Percentiles rank a stretch among this genome's conserved stretches.
Conservation (phyloP, 2,113 vertebrate genomes). For the Podiceps cristatus region DNA sequence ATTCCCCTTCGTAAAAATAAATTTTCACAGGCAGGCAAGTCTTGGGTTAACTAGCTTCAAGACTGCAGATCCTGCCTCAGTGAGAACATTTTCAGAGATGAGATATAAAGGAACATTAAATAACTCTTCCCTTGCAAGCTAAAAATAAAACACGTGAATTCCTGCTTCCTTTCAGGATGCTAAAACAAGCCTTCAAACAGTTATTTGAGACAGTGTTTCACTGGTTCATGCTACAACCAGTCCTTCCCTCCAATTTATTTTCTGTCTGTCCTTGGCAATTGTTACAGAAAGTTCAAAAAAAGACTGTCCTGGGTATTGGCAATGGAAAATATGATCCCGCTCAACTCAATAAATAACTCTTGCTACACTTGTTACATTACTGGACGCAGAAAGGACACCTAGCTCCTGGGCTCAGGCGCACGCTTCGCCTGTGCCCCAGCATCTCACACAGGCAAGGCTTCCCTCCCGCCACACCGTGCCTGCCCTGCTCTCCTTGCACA, state of each 20-base stretch:
- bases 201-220: conserved; percentile 14
- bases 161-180: conserved; percentile 28
- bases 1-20: conserved; percentile 16
- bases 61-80: neutral
- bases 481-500: neutral
- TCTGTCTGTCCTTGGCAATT: neutral
- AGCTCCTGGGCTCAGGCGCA: neutral
- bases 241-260: neutral
- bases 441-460: neutral
- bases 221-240: neutral
- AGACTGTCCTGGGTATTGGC: neutral
- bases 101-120: conserved; percentile 40
- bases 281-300: neutral
- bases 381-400: neutral
- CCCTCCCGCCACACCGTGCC: neutral
- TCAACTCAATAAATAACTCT: neutral
- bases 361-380: neutral
- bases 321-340: neutral
- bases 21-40: conserved; percentile 6
- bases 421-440: neutral
- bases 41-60: conserved; percentile 34
- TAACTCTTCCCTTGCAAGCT: conserved; percentile 47
- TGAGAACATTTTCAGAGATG: conserved; percentile 23
- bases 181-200: conserved; percentile 32
- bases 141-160: conserved; percentile 62